phyloP scores from a whole-genome alignment of 2,797 vertebrate species.

The Gobio occitaniae region DNA sequence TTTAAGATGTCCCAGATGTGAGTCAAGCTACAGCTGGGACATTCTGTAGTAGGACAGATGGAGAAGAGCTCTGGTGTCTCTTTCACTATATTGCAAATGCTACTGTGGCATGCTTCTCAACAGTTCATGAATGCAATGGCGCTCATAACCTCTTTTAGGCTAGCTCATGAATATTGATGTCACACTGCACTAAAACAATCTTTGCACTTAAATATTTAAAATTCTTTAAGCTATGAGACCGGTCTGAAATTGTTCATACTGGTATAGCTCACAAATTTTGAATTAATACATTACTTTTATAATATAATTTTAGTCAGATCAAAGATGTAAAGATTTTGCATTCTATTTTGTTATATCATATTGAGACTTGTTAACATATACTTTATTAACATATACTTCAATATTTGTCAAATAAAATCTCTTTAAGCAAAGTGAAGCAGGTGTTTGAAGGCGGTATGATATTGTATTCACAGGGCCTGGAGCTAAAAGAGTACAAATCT shows the following conservation, averaged over 20 bases:
- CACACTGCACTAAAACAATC: background rate
- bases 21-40: slow-evolving; percentile 14
- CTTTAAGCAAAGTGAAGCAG: background rate
- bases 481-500: background rate
- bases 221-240: background rate
- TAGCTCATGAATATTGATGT: background rate
- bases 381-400: background rate
- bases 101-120: background rate
- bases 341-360: background rate
- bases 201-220: background rate
- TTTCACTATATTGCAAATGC: background rate
- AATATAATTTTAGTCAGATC: background rate
- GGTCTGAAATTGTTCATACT: too few relatives aligned
- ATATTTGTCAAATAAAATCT: background rate
- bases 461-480: background rate
- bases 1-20: slow-evolving; percentile 43
- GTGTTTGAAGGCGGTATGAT: background rate
- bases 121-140: background rate
- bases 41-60: slow-evolving; percentile 7
- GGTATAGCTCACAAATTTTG: background rate
- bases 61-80: background rate
- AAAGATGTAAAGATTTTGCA: too few relatives aligned
- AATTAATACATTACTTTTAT: background rate
- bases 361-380: background rate
- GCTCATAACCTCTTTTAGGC: background rate